Conservation (phyloP, 2,888 invertebrate species). For the Harpalus rubripes region DNA sequence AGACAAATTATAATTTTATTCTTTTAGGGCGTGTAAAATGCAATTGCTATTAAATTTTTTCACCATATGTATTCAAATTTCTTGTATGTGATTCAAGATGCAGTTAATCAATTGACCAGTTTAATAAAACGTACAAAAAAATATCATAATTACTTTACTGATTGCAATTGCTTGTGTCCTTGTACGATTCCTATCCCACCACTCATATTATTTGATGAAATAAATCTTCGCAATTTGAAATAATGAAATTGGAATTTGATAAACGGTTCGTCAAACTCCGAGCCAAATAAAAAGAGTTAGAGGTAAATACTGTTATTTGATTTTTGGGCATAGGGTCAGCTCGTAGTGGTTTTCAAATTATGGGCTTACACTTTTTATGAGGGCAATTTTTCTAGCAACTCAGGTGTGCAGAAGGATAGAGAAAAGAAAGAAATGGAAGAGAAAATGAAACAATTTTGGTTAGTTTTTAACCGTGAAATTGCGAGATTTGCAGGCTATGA, state of each 20-base stretch:
- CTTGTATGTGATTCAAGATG: background rate
- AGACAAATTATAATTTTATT: background rate
- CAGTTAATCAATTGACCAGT: background rate
- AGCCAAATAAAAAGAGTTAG: slow-evolving; percentile 45
- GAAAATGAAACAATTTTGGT: slow-evolving; percentile 7
- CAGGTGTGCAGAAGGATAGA: slow-evolving; percentile 30
- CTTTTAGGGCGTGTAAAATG: background rate
- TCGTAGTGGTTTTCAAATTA: slow-evolving; percentile 39
- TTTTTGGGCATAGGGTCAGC: slow-evolving; percentile 41
- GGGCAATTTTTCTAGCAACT: slow-evolving; percentile 52
- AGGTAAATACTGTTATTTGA: slow-evolving; percentile 54
- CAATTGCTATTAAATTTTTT: background rate
- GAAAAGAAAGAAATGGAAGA: background rate
- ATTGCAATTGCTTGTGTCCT: background rate
- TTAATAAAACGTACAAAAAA: background rate
- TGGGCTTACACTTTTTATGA: slow-evolving; percentile 50
- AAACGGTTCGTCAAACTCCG: slow-evolving; percentile 41
- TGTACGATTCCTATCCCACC: background rate
- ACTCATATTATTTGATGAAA: slow-evolving; percentile 36
- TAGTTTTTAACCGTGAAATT: slow-evolving; percentile 24
- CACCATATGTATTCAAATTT: background rate
- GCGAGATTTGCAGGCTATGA: background rate
- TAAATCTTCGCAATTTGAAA: slow-evolving; percentile 29
- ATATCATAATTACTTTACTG: background rate
- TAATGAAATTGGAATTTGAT: slow-evolving; percentile 55